Conservation (phyloP, 2,113 vertebrate species). For the Chinchilla lanigera region DNA sequence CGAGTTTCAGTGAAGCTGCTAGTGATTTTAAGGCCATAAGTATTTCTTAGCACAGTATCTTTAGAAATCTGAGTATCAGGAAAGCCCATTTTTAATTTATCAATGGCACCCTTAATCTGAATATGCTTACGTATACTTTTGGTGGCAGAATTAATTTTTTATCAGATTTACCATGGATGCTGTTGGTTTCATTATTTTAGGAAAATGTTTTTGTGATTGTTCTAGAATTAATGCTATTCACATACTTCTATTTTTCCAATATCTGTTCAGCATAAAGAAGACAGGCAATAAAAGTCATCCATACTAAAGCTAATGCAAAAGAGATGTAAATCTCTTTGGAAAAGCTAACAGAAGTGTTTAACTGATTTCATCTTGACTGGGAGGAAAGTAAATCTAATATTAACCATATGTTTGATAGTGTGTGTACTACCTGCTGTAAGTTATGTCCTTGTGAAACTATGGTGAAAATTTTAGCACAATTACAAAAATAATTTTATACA, state of each 20-base stretch:
- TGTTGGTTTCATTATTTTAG: constrained; percentile 74
- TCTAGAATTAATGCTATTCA: constrained; percentile 65
- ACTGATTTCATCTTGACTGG: constrained; percentile 25
- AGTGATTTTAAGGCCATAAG: constrained; percentile 7
- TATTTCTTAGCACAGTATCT: constrained; percentile 62
- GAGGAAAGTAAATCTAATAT: constrained; percentile 44
- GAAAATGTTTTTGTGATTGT: constrained; percentile 63
- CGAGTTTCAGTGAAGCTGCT: constrained; percentile 20
- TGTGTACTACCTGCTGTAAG: constrained; percentile 1
- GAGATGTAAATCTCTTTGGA: not conserved
- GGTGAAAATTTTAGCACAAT: constrained; percentile 39
- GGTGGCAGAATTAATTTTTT: constrained; percentile 78
- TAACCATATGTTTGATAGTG: constrained; percentile 23
- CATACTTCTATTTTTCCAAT: constrained; percentile 49
- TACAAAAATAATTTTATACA: constrained; percentile 27
- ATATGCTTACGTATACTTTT: constrained; percentile 71
- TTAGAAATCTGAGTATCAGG: constrained; percentile 53
- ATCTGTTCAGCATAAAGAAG: constrained; percentile 65
- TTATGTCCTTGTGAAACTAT: not conserved
- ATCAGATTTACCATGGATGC: constrained; percentile 60
- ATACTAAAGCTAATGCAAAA: constrained; percentile 51
- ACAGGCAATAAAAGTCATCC: constrained; percentile 10
- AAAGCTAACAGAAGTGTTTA: constrained; percentile 42
- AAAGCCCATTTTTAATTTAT: constrained; percentile 76
- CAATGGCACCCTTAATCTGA: constrained; percentile 50